These are phyloP conservation scores for Napeogenes sylphis DNA, from an alignment of 2,888 invertebrate species.

Conservation along the genomic window DNA sequence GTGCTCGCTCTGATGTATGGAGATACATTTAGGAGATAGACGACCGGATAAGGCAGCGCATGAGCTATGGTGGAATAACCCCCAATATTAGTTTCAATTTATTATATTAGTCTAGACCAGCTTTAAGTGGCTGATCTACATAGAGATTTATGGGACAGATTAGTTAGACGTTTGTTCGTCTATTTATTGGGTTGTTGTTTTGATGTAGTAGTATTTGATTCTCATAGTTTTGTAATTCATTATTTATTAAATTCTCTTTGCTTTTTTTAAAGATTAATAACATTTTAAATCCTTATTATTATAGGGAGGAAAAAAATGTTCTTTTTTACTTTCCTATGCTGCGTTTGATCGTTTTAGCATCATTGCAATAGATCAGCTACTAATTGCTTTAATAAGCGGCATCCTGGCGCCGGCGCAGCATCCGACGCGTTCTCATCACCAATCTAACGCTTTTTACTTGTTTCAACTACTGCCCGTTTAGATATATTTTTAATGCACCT, in stretches of 20 bases:
- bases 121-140: constrained; percentile 32
- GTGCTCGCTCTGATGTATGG: constrained; percentile 59
- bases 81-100: constrained; percentile 33
- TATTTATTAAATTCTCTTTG: too few species aligned
- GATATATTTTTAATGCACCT: too few species aligned
- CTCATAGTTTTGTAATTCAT: background rate
- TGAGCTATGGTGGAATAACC: constrained; percentile 32
- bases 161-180: constrained; percentile 25
- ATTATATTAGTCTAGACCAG: constrained; percentile 33
- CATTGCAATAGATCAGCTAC: constrained; percentile 51
- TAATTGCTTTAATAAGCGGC: constrained; percentile 66
- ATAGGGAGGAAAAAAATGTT: background rate
- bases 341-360: constrained; percentile 26
- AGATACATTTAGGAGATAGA: constrained; percentile 41
- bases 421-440: constrained; percentile 29
- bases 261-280: too few species aligned
- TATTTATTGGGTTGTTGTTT: constrained; percentile 15
- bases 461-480: background rate
- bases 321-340: background rate
- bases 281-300: too few species aligned
- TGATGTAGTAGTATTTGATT: constrained; percentile 17
- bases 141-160: constrained; percentile 31
- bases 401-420: constrained; percentile 56
- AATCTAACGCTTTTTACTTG: constrained; percentile 28
- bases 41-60: constrained; percentile 29